Conservation (phyloP, 2,888 invertebrate species). For the Machimus atricapillus region DNA sequence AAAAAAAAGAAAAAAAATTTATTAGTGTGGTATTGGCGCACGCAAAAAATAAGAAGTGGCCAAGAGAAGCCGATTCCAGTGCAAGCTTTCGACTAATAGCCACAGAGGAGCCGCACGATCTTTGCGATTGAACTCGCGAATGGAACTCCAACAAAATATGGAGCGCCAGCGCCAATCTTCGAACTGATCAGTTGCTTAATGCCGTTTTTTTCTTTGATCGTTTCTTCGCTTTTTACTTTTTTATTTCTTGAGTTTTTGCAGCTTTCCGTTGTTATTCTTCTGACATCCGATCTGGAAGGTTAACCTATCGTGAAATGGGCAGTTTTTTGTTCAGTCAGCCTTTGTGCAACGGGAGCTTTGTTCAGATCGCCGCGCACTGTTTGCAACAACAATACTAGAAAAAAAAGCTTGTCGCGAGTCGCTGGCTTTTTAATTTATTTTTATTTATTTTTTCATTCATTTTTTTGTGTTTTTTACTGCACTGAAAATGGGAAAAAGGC, state of each 20-base stretch:
- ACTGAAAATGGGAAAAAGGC: not conserved
- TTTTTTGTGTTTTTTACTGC: not conserved
- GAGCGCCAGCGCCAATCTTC: constrained; percentile 11
- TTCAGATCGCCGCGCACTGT: not conserved
- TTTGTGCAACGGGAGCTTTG: not conserved
- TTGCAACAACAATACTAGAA: not conserved
- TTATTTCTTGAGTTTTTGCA: not conserved
- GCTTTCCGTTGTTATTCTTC: constrained; percentile 13
- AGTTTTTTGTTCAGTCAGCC: constrained; percentile 17
- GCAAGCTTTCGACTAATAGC: not conserved
- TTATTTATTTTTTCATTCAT: not conserved
- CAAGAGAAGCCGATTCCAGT: not conserved
- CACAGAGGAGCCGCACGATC: not conserved
- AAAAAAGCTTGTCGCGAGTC: not conserved
- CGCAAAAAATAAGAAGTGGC: not conserved
- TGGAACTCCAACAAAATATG: not conserved
- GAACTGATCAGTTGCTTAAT: not conserved
- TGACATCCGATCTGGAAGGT: constrained; percentile 29
- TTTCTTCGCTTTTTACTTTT: not conserved
- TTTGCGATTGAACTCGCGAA: not conserved
- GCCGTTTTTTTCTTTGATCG: not conserved
- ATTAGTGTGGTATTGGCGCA: not conserved
- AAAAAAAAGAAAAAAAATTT: not conserved
- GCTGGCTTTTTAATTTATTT: not conserved
- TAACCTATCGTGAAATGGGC: constrained; percentile 29